Percentiles rank a stretch among this genome's conserved stretches.
These are phyloP conservation scores for Drosophila varians DNA, from an alignment of 1,140 invertebrate species.

Conservation along the genomic window DNA sequence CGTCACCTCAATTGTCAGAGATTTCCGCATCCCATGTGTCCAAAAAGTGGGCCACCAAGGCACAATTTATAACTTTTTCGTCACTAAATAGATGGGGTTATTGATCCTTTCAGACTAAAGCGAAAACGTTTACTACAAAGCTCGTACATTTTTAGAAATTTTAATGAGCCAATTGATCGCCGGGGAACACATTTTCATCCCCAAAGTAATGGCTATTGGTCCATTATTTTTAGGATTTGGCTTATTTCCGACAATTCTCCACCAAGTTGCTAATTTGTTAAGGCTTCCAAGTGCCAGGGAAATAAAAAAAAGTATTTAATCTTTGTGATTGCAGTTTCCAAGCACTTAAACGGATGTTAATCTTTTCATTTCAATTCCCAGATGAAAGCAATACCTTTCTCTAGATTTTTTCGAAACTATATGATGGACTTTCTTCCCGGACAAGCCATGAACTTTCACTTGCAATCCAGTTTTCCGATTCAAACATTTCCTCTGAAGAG, in stretches of 20 bases:
- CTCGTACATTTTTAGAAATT: slow-evolving; percentile 10
- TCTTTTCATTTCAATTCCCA: too few species aligned
- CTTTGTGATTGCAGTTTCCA: too few species aligned
- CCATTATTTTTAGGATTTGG: slow-evolving; percentile 1
- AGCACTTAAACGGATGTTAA: background rate
- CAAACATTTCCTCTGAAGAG: slow-evolving; percentile 9
- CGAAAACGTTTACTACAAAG: background rate
- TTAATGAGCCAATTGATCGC: slow-evolving; percentile 37
- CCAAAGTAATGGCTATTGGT: slow-evolving; percentile 25
- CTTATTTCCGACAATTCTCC: background rate
- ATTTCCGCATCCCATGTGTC: slow-evolving; percentile 53
- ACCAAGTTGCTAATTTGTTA: background rate
- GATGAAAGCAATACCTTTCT: too few species aligned
- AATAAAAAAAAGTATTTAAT: too few species aligned
- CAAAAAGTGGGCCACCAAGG: slow-evolving; percentile 41
- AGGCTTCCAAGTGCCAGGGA: background rate
- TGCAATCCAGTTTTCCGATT: slow-evolving; percentile 35
- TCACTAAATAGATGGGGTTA: slow-evolving; percentile 27
- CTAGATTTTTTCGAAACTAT: background rate
- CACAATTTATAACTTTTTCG: slow-evolving; percentile 27
- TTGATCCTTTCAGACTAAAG: slow-evolving; percentile 22
- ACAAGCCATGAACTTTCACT: slow-evolving; percentile 47
- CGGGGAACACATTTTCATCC: slow-evolving; percentile 20
- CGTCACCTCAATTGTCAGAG: slow-evolving; percentile 30
- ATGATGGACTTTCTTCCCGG: slow-evolving; percentile 29